Conservation (phyloP, 2,113 vertebrate species). For the Saguinus midas region DNA sequence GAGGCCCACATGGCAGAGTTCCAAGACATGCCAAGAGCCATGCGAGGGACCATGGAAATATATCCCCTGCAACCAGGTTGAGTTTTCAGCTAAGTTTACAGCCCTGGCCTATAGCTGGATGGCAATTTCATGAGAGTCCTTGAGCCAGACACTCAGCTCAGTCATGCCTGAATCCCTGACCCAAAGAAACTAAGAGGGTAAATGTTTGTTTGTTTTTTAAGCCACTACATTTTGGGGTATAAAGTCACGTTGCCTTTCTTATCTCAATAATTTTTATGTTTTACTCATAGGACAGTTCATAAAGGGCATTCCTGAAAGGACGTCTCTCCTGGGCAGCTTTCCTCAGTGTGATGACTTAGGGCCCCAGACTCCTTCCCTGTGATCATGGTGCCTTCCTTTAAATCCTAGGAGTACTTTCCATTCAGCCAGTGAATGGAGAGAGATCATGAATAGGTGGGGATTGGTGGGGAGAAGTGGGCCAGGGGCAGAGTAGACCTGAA, state of each 20-base stretch:
- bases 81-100: not conserved
- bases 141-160: not conserved
- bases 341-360: not conserved
- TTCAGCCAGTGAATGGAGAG: not conserved
- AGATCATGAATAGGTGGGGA: not conserved
- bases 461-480: no score
- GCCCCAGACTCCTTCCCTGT: not conserved
- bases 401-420: not conserved
- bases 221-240: not conserved
- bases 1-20: not conserved
- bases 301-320: not conserved
- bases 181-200: not conserved
- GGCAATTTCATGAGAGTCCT: not conserved
- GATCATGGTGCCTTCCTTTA: accelerated
- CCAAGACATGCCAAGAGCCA: not conserved
- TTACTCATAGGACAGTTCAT: not conserved
- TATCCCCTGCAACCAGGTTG: accelerated
- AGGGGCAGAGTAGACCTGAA: not conserved
- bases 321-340: not conserved
- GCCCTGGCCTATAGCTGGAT: not conserved
- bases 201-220: not conserved
- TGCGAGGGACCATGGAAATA: not conserved
- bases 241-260: not conserved
- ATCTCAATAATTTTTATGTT: not conserved
- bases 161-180: not conserved